Conservation (phyloP, 1,140 invertebrate species). For the Drosophila ambigua region DNA sequence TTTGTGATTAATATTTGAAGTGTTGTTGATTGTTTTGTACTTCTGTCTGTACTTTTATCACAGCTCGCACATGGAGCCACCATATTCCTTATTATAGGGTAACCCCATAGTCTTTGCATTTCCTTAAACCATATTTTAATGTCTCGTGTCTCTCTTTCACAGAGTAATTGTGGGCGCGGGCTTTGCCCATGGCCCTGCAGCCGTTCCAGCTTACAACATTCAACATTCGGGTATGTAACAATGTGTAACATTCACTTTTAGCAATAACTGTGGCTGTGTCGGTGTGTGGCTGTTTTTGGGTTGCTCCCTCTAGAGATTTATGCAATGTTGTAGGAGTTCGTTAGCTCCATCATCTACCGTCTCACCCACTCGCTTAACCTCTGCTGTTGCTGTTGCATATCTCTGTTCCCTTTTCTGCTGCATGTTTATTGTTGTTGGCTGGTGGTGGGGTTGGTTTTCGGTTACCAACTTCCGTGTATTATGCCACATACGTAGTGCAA, state of each 20-base stretch:
- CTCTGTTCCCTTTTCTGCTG: conserved; percentile 23
- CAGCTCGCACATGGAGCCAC: no score
- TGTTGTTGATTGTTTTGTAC: no score
- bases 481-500: conserved; percentile 67
- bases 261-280: conserved; percentile 8
- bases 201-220: conserved; percentile 33
- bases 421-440: conserved; percentile 1
- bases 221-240: conserved; percentile 2
- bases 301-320: conserved; percentile 40
- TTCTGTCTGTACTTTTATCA: no score
- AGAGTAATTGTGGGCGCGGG: conserved; percentile 27
- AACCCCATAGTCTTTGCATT: no score
- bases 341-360: conserved; percentile 19
- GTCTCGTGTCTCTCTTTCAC: neutral
- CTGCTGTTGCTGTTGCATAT: conserved; percentile 3
- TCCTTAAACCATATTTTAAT: neutral
- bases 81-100: no score
- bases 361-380: neutral
- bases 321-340: conserved; percentile 56
- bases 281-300: conserved; percentile 13
- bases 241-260: conserved; percentile 68
- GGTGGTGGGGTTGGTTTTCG: conserved; percentile 50
- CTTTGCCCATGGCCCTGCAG: conserved; percentile 34
- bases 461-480: conserved; percentile 80
- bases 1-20: no score